Evolutionary conservation across 1,140 invertebrate genomes (phyloP).

Genomic region (Cherax quadricarinatus): DNA sequence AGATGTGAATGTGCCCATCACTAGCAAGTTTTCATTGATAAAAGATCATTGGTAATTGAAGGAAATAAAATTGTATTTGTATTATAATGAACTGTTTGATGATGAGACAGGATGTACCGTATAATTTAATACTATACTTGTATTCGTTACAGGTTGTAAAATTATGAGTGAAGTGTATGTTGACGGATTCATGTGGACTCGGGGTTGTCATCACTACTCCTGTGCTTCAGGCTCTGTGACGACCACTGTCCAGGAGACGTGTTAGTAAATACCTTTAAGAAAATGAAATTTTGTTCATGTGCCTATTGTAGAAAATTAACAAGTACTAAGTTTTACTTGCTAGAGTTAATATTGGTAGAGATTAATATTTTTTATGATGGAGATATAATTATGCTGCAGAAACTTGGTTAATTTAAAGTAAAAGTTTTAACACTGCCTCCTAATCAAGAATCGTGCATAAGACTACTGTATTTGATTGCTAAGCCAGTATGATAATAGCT

Average conservation of each 20-base stretch:
- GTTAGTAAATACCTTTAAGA: not conserved
- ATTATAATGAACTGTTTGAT: not conserved
- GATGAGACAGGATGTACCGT: not conserved
- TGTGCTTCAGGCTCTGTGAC: not conserved
- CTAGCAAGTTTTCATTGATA: not conserved
- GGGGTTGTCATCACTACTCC: not conserved
- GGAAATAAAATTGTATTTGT: not conserved
- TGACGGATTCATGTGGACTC: not conserved
- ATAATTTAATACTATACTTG: not conserved
- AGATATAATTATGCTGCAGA: too few relatives aligned
- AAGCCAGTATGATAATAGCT: too few relatives aligned
- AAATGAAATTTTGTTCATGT: not conserved
- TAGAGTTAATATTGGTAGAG: too few relatives aligned
- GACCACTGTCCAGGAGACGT: not conserved
- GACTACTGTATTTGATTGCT: too few relatives aligned
- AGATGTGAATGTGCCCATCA: not conserved
- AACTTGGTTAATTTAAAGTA: too few relatives aligned
- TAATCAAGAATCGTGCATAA: too few relatives aligned
- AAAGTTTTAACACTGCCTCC: too few relatives aligned
- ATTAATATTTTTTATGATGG: too few relatives aligned
- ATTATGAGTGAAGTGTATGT: not conserved
- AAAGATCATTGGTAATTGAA: not conserved
- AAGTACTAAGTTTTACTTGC: too few relatives aligned
- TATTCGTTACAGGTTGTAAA: not conserved
- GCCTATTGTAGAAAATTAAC: too few relatives aligned